Evolutionary conservation across 2,797 vertebrate species (phyloP), one percentile per base, ranked within the genome.

Genomic region (Acomys russatus): DNA sequence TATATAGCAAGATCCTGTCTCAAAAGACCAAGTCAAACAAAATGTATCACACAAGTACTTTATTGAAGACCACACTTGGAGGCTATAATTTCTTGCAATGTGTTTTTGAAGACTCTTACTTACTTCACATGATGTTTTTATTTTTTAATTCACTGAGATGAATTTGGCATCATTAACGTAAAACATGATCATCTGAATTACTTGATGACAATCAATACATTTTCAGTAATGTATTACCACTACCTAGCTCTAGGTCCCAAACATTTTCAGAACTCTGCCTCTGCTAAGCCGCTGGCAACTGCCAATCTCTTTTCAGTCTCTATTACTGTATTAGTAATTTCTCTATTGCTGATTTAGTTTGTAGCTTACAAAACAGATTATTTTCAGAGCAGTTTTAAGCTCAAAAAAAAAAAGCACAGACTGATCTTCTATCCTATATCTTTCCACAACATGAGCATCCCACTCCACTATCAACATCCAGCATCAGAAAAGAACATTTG

Each of bases 381-480:
- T 89, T 88, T 92, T 96, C 71, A 87, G 30, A 91, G 49, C 20
- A 89, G 25, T 91, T 94, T 94, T 86, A 91, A 25, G 1, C 70
- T 87, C 59, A 44, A 44, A 83, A 59, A 93, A 51, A 51, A 93
- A 96, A 83, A 56, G n/a, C 77, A 85, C 77, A 94, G 73, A 92
- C 70, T 76, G 79, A 80, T 97, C 38, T 85, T 33, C n/a, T 51
- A 80, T 49, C 10, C 17, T 25, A 17, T 35, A 1, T 54, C 49
- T 10, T 63, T 92, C 54, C 22, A 59, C 4, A 70, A 78, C 22
- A 83, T 22, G 20, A 28, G 61, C 9, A 84, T 38, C 38, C 33
- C 90, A 54, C 54, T n/a, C 51, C 14, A 85, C 61, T 90, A 33
- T 91, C 88, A 96, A 66, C 63, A 95, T 56, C 51, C 30, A 70